These are phyloP conservation scores for Riptortus pedestris DNA, from an alignment of 1,140 invertebrate species.

Conservation along the genomic window DNA sequence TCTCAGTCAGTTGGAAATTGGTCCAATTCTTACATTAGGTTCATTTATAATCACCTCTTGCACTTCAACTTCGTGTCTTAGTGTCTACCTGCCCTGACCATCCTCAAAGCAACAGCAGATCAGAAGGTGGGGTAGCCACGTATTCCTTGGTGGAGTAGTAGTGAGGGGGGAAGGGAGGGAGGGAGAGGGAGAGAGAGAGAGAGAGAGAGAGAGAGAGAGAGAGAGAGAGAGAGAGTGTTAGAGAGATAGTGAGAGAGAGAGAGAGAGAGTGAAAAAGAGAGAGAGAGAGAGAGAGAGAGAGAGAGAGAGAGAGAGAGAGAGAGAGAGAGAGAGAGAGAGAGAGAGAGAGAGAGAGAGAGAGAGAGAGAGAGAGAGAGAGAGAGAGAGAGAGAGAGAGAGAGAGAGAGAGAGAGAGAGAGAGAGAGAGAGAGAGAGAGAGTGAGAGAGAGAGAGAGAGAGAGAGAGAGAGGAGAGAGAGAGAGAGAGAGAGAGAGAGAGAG, in stretches of 20 bases:
- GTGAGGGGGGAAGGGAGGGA: neutral
- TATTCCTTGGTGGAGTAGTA: too few species aligned
- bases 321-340: neutral
- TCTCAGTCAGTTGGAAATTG: neutral
- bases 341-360: neutral
- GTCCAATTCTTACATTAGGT: neutral
- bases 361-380: neutral
- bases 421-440: neutral
- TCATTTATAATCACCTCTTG: neutral
- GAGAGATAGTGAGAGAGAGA: too few species aligned
- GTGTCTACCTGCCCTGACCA: neutral
- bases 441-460: neutral
- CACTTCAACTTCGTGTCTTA: neutral
- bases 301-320: constrained; percentile 5
- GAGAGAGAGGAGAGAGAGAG: neutral
- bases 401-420: neutral
- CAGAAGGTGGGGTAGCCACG: neutral
- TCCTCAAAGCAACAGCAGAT: too few species aligned
- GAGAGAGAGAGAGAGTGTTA: too few species aligned
- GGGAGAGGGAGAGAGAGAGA: neutral
- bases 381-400: neutral
- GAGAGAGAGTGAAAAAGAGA: too few species aligned
- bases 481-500: constrained; percentile 4
- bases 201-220: neutral
- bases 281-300: neutral